These are phyloP conservation scores for Pogonocichla stellata DNA, from an alignment of 2,113 vertebrate genomes.

Conservation along the genomic window DNA sequence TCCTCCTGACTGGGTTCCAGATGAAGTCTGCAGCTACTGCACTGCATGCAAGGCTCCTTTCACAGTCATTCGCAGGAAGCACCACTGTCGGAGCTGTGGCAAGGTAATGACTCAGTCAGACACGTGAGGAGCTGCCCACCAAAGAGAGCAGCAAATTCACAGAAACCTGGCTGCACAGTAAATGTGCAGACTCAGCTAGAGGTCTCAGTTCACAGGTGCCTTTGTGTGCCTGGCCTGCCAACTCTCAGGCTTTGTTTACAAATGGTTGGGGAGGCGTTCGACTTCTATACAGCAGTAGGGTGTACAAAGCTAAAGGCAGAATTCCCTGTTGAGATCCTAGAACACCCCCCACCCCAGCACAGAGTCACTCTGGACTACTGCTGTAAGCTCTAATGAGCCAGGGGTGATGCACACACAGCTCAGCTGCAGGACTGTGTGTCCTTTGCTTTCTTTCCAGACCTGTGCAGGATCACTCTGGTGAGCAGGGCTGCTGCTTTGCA, in stretches of 20 bases:
- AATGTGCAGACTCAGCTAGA: rapidly evolving
- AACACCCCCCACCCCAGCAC: not conserved
- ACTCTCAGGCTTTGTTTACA: not conserved
- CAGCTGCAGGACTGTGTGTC: not conserved
- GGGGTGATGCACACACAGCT: not conserved
- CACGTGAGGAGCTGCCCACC: not conserved
- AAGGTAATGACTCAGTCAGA: constrained; percentile 79
- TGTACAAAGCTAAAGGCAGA: not conserved
- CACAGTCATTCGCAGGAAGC: constrained; percentile 96
- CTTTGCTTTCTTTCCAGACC: not conserved
- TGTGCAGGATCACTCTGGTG: not conserved
- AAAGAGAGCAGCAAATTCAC: not conserved
- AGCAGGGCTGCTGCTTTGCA: not conserved
- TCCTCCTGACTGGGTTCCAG: constrained; percentile 97
- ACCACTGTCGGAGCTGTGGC: constrained; percentile 97
- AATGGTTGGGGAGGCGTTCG: not conserved
- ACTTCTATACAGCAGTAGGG: not conserved
- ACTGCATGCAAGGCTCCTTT: constrained; percentile 95
- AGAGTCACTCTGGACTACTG: not conserved
- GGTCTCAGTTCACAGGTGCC: not conserved
- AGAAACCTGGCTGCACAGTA: not conserved
- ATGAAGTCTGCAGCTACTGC: constrained; percentile 92
- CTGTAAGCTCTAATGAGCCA: not conserved
- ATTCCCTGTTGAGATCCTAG: not conserved
- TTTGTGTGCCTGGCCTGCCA: not conserved